Conservation (phyloP, 2,113 vertebrate genomes). For the Zapus hudsonius region DNA sequence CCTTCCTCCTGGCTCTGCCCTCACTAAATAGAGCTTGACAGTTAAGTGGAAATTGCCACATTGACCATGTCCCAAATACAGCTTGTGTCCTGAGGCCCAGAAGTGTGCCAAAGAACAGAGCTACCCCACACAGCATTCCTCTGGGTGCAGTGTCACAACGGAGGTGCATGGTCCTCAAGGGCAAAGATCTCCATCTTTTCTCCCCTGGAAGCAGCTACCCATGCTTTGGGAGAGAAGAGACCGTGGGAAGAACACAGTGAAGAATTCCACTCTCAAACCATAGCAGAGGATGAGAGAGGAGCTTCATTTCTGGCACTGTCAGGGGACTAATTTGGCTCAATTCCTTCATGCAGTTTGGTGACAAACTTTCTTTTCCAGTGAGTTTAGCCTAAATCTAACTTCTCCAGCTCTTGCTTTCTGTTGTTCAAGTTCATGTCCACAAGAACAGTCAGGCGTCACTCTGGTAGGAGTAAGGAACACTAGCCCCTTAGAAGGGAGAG, state of each 20-base stretch:
- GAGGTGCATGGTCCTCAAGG: neutral
- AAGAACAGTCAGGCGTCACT: neutral
- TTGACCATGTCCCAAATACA: neutral
- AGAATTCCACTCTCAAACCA: neutral
- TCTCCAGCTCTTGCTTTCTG: no score
- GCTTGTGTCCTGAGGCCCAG: neutral
- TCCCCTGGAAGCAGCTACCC: neutral
- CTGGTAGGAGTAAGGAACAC: neutral
- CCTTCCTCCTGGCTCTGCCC: neutral
- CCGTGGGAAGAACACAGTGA: neutral
- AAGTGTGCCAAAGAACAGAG: neutral
- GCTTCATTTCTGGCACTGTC: neutral
- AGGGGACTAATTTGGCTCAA: neutral
- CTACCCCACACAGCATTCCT: neutral
- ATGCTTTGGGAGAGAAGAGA: accelerated
- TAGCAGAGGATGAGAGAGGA: neutral
- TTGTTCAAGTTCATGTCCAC: neutral
- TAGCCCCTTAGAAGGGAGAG: neutral
- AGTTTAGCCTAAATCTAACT: neutral
- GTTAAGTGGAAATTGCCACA: neutral
- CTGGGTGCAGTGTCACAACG: no score
- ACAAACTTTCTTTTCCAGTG: neutral
- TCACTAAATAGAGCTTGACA: neutral
- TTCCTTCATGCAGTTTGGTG: neutral
- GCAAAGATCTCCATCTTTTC: neutral